A percentile compares a stretch with the other conserved stretches of the same genome.
Conservation (phyloP, 2,797 vertebrate species). For the Hippopotamyrus pictus region DNA sequence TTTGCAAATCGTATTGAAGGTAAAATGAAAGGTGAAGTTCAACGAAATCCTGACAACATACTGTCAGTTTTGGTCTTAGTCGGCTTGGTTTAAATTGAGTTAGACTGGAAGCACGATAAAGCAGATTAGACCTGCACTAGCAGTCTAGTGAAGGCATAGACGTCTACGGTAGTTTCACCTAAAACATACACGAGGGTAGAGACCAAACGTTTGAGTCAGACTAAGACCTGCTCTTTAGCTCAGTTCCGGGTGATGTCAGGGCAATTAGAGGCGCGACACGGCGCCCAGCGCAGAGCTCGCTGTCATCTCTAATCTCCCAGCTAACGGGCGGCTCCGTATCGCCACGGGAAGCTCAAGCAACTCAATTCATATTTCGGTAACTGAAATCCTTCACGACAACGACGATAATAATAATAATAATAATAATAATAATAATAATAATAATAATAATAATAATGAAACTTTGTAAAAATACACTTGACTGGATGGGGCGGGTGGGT, state of each 20-base stretch:
- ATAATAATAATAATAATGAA: not conserved
- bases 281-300: conserved; percentile 65
- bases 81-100: not conserved
- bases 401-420: not conserved
- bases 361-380: conserved; percentile 89
- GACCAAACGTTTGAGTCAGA: not conserved
- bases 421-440: not conserved
- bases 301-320: conserved; percentile 79
- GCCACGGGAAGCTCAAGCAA: conserved; percentile 76
- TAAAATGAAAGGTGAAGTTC: not conserved
- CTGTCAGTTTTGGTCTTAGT: not conserved
- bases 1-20: not conserved
- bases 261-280: conserved; percentile 76
- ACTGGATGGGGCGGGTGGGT: not conserved
- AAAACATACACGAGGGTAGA: not conserved
- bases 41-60: not conserved
- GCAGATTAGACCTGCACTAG: not conserved
- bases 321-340: conserved; percentile 64
- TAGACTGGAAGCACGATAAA: not conserved
- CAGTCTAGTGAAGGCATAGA: not conserved
- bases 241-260: conserved; percentile 70
- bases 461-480: not conserved
- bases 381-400: conserved; percentile 63
- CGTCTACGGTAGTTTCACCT: not conserved
- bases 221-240: conserved; percentile 57